Evolutionary conservation across 2,888 invertebrate genomes (phyloP), one percentile per base, ranked within the genome.

Genomic region (Ariolimax columbianus): DNA sequence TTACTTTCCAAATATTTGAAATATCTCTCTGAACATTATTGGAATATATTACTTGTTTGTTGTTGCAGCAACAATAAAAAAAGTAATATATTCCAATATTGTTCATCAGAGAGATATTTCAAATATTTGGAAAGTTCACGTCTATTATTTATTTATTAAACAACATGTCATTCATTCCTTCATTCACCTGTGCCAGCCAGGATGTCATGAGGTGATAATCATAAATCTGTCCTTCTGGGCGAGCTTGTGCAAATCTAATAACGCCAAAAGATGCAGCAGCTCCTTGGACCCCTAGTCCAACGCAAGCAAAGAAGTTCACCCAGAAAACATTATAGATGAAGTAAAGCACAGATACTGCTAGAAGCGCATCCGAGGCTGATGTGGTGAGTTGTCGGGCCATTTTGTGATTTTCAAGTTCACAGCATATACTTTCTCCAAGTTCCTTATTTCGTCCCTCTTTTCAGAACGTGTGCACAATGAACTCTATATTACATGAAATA

Each of bases 201-300:
- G 87, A 86, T 30, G 73, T 77, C 83, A 84, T 86, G 63, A 43
- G 63, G 70, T 87, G 87, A 59, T 86, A 86, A 19, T 87, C 81
- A 79, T 87, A 82, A 43, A 87, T 43, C 51, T 73, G 79, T 1
- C 75, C 63, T 55, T 90, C 89, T 43, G 91, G 91, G 30, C 88
- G 79, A 11, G 84, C 73, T 87, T 89, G 87, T 9, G 89, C 90
- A 89, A 92, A 93, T 79, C 91, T 88, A 17, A 88, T 82, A 0
- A 91, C 90, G 11, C 93, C 93, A 43, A 90, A 79, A 11, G 89
- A 83, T 1, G 93, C 93, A 17, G 93, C 93, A 11, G 89, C 72
- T 0, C 91, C 92, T 63, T 92, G 91, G 7, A 92, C 88, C 17
- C 88, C 77, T 17, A 93, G 86, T 3, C 92, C 93, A 11, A 89